Base-by-base conservation (phyloP, 2,797 vertebrate genomes). In the Hippopotamyrus pictus region DNA sequence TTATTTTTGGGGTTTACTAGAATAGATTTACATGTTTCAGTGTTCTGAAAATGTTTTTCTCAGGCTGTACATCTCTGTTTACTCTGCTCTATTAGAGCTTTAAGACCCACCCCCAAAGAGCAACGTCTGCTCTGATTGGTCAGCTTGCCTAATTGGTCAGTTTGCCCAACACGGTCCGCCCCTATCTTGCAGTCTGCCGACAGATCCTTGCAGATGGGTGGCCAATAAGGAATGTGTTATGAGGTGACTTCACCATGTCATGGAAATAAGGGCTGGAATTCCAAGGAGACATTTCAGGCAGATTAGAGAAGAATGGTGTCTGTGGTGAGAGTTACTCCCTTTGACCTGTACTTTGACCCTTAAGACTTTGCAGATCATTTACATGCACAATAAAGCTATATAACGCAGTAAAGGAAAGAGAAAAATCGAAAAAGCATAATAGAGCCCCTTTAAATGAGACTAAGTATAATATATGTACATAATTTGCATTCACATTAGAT, bases 401-500 rank as follows among this genome's bases (percentile, higher is more conserved):
- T 37, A 37, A 76, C 12, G 37, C 69, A 41, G 12, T 37, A 41
- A 76, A 76, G 33, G 69, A 76, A 76, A 76, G 12, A 37, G 33
- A 7, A 37, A 41, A 37, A 76, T 37, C 33, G 33, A 33, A 76
- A 41, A 76, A 41, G 33, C 33, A 76, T 76, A 76, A 41, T 37
- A 76, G 11, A 33, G 69, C 33, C 1, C 69, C 33, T 37, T 76
- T 76, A 76, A 76, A 76, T 76, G 29, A 76, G 33, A 76, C 69
- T 41, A 76, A 76, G 5, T 37, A 76, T 76, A 76, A 76, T 76
- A 41, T 76, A 76, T 76, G 69, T 37, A 76, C 69, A 76, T 76
- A 76, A 76, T 76, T 76, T 76, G 33, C 69, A 76, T 76, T 76
- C 69, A 37, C 29, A 76, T 76, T 76, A 76, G 29, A 76, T 76